A percentile compares a stretch with the other conserved stretches of the same genome.
phyloP scores from a whole-genome alignment of 1,140 invertebrate species.

The Cotesia vestalis region DNA sequence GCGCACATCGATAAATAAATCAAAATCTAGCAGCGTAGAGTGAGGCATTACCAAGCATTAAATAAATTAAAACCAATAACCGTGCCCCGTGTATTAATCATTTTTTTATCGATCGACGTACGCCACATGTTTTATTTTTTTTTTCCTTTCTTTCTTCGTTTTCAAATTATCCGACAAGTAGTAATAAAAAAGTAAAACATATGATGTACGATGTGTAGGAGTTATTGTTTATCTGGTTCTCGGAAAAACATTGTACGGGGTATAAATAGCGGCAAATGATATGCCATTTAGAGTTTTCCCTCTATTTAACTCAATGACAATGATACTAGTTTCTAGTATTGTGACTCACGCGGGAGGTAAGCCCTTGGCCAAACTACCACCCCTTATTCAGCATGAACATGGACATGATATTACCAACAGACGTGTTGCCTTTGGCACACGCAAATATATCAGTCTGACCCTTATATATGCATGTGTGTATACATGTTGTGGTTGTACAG shows the following conservation, averaged over 20 bases:
- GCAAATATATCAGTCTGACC: conserved; percentile 17
- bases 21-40: conserved; percentile 27
- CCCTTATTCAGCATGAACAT: conserved; percentile 3
- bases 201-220: too few relatives aligned
- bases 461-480: neutral
- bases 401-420: conserved; percentile 6
- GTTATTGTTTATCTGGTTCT: too few relatives aligned
- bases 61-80: conserved; percentile 43
- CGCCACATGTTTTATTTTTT: conserved; percentile 1
- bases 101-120: conserved; percentile 4
- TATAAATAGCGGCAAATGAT: too few relatives aligned
- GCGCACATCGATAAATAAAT: conserved; percentile 37
- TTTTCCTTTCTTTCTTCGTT: conserved; percentile 2
- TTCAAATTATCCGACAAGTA: neutral
- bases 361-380: neutral
- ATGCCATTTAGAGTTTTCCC: too few relatives aligned
- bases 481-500: neutral
- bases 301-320: too few relatives aligned
- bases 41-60: conserved; percentile 40
- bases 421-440: conserved; percentile 9
- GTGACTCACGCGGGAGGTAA: conserved; percentile 9
- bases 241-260: too few relatives aligned
- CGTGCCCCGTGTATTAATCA: conserved; percentile 13
- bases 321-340: neutral
- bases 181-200: too few relatives aligned